Evolutionary conservation across 2,113 vertebrate species (phyloP), one percentile per base, ranked within the genome.

Genomic region (Tachysurus fulvidraco): DNA sequence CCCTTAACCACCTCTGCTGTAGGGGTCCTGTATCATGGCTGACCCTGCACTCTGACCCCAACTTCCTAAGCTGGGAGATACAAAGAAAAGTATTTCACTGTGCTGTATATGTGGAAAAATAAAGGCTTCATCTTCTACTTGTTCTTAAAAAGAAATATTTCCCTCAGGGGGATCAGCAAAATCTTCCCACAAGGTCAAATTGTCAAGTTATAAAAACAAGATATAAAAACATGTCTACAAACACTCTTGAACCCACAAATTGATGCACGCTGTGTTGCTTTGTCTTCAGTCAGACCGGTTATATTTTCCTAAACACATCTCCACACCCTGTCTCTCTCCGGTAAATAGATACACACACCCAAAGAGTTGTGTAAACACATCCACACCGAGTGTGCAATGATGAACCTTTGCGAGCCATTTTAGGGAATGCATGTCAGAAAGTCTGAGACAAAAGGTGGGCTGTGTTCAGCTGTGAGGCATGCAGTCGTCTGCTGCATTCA

Each of bases 331-430:
- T 59, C 88, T 82, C 46, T 84, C 77, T 30, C 84, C 76, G 6
- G 25, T 17, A 87, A 90, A 90, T 83, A 62, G 76, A 90, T 89
- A 82, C 46, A 85, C 54, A 90, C 36, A 74, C 87, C 85, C 67
- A 89, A 83, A 69, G n/a, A 88, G 60, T 41, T 79, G 90, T 28
- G 57, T 30, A 65, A 16, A 30, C 52, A 50, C 19, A 88, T 44
- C 67, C 46, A 57, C 13, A 64, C 50, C 13, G 54, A 71, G 52
- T 52, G 78, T 14, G 14, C 57, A 81, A 60, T 80, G n/a, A 77
- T 64, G 60, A 80, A 67, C 50, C n/a, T 83, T 50, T 83, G 65
- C 46, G 41, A 88, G 81, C 36, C 81, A 81, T 77, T 86, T 86
- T 69, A 85, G 74, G 69, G 60, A 88, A 81, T 69, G 71, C 74